These are phyloP conservation scores for Myotis myotis DNA, from an alignment of 2,797 vertebrate genomes.

Conservation along the genomic window DNA sequence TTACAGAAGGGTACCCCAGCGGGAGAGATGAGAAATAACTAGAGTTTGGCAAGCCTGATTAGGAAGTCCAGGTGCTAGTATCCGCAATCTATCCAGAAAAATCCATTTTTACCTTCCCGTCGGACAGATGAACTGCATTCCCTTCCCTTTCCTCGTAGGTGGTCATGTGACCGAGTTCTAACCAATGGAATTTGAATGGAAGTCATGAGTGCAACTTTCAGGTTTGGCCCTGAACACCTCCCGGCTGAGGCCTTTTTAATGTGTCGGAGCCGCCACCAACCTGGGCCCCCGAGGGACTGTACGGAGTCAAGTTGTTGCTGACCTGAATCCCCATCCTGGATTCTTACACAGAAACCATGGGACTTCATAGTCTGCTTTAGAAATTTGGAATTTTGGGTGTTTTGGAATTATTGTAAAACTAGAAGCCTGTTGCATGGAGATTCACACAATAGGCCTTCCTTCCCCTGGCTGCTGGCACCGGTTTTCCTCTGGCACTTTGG, in stretches of 20 bases:
- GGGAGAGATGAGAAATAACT: neutral
- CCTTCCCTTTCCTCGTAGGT: neutral
- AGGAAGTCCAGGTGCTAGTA: neutral
- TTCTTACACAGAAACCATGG: neutral
- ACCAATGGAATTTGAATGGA: no score
- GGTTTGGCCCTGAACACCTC: neutral
- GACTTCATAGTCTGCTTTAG: neutral
- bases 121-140: neutral
- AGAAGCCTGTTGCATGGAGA: no score
- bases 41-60: neutral
- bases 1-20: neutral
- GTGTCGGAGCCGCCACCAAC: neutral
- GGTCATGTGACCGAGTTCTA: neutral
- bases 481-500: no score
- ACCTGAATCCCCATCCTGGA: neutral
- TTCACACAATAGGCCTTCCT: no score
- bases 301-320: neutral
- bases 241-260: neutral
- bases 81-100: neutral
- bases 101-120: neutral
- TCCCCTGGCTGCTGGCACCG: no score
- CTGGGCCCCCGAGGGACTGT: neutral
- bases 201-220: neutral
- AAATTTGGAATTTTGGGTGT: neutral
- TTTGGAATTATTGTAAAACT: neutral